A percentile compares a stretch with the other conserved stretches of the same genome.
Conservation (phyloP, 2,113 vertebrate genomes). For the Delphinus delphis region DNA sequence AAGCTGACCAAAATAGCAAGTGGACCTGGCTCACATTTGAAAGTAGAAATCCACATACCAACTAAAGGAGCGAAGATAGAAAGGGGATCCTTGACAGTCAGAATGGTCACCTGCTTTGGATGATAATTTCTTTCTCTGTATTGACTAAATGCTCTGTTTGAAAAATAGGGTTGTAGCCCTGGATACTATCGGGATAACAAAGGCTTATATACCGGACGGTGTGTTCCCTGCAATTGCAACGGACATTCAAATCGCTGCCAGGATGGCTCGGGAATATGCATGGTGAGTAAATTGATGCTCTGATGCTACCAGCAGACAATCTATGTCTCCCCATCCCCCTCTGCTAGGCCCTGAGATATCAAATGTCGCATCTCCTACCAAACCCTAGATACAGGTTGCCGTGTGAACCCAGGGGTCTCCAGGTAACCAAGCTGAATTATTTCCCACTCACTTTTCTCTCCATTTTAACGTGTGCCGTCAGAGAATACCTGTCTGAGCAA, state of each 20-base stretch:
- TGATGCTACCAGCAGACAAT: not conserved
- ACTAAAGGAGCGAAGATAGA: not conserved
- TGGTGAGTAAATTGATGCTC: slow-evolving; percentile 87
- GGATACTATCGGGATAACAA: slow-evolving; percentile 90
- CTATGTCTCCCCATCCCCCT: not conserved
- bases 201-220: slow-evolving; percentile 83
- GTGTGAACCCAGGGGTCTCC: not conserved
- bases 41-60: not conserved
- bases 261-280: slow-evolving; percentile 90
- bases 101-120: not conserved
- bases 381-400: not conserved
- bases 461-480: not conserved
- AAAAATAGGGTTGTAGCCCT: slow-evolving; percentile 87
- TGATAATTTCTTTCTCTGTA: slow-evolving; percentile 38
- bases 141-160: slow-evolving; percentile 45
- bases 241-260: slow-evolving; percentile 90
- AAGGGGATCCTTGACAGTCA: not conserved
- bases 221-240: slow-evolving; percentile 92
- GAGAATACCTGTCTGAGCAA: not conserved
- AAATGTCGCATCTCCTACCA: not conserved
- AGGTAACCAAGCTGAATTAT: not conserved
- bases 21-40: not conserved
- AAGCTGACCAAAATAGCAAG: not conserved
- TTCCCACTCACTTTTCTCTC: not conserved
- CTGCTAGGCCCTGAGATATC: not conserved